Evolutionary conservation across 2,113 vertebrate species (phyloP).

Genomic region (Erythrolamprus reginae): DNA sequence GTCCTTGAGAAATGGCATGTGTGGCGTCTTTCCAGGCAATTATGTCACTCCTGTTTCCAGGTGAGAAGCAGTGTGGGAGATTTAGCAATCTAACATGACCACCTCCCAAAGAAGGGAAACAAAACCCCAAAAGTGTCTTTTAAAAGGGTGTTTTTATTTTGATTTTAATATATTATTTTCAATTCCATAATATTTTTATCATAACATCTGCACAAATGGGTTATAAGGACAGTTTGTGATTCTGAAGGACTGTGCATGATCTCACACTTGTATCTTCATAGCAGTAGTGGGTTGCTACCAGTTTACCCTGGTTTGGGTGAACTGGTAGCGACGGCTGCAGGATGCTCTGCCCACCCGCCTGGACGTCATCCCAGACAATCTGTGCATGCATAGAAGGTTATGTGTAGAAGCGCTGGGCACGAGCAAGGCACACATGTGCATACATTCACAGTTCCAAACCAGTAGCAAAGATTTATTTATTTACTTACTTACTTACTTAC

Average conservation of each 20-base stretch:
- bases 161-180: neutral
- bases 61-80: slow-evolving; percentile 63
- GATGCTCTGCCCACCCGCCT: too few species aligned
- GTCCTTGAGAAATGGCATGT: slow-evolving; percentile 84
- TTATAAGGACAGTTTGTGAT: neutral
- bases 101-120: neutral
- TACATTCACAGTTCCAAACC: too few species aligned
- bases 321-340: too few species aligned
- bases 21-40: slow-evolving; percentile 95
- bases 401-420: too few species aligned
- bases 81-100: neutral
- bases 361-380: too few species aligned
- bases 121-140: neutral
- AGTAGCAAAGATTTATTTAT: too few species aligned
- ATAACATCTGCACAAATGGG: neutral
- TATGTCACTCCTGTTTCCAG: slow-evolving; percentile 96
- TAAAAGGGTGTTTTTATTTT: too few species aligned
- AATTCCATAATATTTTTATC: neutral
- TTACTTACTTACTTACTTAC: too few species aligned
- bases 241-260: neutral
- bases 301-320: too few species aligned
- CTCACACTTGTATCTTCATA: neutral
- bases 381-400: too few species aligned
- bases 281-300: too few species aligned
- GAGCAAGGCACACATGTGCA: too few species aligned